Evolutionary conservation across 2,888 invertebrate genomes (phyloP).

Genomic region (Halictus ligatus): DNA sequence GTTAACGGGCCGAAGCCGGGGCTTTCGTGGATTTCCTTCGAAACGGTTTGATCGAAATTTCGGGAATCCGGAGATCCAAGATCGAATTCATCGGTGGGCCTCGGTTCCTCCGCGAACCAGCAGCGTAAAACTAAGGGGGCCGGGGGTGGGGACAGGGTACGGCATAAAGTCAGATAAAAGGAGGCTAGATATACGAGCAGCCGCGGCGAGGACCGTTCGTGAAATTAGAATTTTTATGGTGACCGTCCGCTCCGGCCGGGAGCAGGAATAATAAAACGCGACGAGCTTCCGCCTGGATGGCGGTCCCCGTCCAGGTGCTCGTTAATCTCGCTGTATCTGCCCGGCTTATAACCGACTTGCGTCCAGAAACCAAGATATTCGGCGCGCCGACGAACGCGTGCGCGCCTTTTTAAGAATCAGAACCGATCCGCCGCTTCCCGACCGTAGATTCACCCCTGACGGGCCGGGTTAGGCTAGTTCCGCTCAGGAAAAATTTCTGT

Average conservation of each 20-base stretch:
- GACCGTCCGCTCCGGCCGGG: slow-evolving; percentile 41
- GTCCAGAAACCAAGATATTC: slow-evolving; percentile 19
- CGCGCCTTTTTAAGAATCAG: not conserved
- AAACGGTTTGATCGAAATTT: not conserved
- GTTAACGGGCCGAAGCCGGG: not conserved
- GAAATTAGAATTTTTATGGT: slow-evolving; percentile 69
- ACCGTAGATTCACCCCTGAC: not conserved
- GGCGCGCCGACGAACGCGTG: not conserved
- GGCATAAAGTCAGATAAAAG: slow-evolving; percentile 56
- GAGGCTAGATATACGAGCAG: slow-evolving; percentile 52
- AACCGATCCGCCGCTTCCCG: not conserved
- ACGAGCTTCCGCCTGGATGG: slow-evolving; percentile 54
- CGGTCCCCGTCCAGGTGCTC: slow-evolving; percentile 54
- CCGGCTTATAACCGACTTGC: slow-evolving; percentile 36
- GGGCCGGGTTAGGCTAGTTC: not conserved
- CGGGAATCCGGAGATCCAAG: not conserved
- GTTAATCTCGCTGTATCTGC: slow-evolving; percentile 59
- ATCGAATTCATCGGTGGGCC: not conserved
- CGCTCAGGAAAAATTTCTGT: not conserved
- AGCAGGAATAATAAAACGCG: slow-evolving; percentile 61
- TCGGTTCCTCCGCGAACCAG: not conserved
- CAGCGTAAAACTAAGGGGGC: not conserved
- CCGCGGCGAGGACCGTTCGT: slow-evolving; percentile 48
- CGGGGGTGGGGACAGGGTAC: slow-evolving; percentile 11
- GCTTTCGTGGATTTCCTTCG: not conserved